These are phyloP conservation scores for Abrostola triplasia DNA, from an alignment of 2,888 invertebrate species.

Conservation along the genomic window DNA sequence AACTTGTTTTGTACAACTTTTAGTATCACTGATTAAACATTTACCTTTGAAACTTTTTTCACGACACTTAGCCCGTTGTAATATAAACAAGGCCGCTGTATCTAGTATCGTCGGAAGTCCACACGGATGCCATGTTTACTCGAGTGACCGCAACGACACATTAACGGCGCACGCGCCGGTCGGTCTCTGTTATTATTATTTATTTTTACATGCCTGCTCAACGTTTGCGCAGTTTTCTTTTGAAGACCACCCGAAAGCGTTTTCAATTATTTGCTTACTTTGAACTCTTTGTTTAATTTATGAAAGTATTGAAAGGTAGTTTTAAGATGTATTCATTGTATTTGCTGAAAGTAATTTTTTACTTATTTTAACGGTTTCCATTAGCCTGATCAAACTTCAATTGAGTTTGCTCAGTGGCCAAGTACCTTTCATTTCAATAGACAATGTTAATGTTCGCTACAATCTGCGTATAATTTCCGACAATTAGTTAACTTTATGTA, in stretches of 20 bases:
- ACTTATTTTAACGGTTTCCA: too few species aligned
- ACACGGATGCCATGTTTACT: slow-evolving; percentile 83
- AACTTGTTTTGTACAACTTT: too few species aligned
- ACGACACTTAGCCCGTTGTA: slow-evolving; percentile 40
- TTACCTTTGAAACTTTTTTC: slow-evolving; percentile 16
- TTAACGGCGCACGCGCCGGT: slow-evolving; percentile 66
- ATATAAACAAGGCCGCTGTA: slow-evolving; percentile 53
- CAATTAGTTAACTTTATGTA: too few species aligned
- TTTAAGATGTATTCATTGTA: not conserved
- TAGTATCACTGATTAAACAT: not conserved
- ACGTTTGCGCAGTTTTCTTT: slow-evolving; percentile 64
- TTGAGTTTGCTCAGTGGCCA: too few species aligned
- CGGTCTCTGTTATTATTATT: slow-evolving; percentile 78
- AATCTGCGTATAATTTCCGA: too few species aligned
- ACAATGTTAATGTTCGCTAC: too few species aligned
- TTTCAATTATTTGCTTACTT: slow-evolving; percentile 16
- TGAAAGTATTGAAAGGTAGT: not conserved
- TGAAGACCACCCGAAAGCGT: slow-evolving; percentile 77
- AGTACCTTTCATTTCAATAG: too few species aligned
- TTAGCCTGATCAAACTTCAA: too few species aligned
- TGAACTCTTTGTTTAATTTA: not conserved
- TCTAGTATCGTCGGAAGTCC: slow-evolving; percentile 77
- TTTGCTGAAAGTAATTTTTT: too few species aligned
- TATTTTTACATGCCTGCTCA: slow-evolving; percentile 75
- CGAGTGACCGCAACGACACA: slow-evolving; percentile 77